These are phyloP conservation scores for Thripadectes ignobilis DNA, from an alignment of 2,797 vertebrate genomes.

Conservation along the genomic window DNA sequence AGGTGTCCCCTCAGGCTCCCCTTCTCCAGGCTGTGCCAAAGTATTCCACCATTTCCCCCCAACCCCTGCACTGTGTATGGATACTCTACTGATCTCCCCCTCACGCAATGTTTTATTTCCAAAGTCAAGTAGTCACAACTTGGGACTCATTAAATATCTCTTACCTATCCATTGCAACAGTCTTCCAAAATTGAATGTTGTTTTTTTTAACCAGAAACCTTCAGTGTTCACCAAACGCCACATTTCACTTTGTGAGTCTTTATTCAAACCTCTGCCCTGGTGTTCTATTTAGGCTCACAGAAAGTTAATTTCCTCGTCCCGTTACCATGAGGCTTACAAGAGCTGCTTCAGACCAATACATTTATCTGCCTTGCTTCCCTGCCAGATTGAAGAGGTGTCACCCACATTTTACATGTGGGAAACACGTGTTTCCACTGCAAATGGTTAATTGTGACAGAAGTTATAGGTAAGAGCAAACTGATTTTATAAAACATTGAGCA, in stretches of 20 bases:
- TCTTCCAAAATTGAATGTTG: fast-evolving
- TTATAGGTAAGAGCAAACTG: neutral
- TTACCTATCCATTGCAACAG: fast-evolving
- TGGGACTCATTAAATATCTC: fast-evolving
- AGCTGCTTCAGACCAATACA: neutral
- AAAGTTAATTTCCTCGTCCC: neutral
- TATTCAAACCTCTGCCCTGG: neutral
- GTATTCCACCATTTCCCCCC: fast-evolving
- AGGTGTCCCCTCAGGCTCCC: neutral
- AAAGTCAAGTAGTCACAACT: neutral
- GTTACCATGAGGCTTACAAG: neutral
- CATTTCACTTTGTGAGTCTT: neutral
- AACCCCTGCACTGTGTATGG: fast-evolving
- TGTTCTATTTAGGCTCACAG: neutral
- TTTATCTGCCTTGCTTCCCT: neutral
- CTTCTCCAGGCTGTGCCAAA: neutral
- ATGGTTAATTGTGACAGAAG: neutral
- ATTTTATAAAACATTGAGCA: neutral
- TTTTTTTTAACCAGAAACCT: neutral
- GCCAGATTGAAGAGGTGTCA: neutral
- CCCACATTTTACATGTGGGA: fast-evolving
- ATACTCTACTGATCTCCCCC: neutral
- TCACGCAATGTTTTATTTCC: neutral
- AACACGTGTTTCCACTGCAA: neutral
- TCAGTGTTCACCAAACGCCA: fast-evolving